Evolutionary conservation across 2,113 vertebrate species (phyloP).

Genomic region (Bubo scandiacus): DNA sequence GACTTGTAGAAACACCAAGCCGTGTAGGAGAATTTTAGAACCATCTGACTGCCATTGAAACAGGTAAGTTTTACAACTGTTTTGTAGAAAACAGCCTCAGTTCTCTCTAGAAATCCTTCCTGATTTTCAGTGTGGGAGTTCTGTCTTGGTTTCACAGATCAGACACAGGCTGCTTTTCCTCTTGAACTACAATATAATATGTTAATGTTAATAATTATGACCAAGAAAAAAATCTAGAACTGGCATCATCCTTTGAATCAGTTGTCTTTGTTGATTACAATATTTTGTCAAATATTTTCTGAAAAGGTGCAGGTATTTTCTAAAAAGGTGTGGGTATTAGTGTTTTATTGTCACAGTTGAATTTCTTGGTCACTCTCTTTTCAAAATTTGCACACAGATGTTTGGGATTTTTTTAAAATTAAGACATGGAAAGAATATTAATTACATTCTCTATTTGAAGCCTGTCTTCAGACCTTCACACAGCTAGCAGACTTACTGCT

Average conservation of each 20-base stretch:
- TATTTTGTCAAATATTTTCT: neutral
- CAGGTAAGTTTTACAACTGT: neutral
- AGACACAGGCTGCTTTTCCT: neutral
- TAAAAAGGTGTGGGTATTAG: neutral
- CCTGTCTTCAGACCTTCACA: neutral
- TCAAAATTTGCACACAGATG: neutral
- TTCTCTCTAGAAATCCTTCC: neutral
- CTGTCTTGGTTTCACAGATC: neutral
- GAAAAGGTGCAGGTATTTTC: neutral
- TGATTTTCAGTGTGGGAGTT: neutral
- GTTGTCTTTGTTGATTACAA: neutral
- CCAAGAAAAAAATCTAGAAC: neutral
- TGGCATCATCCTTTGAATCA: neutral
- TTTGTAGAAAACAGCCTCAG: neutral
- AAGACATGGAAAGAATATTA: neutral
- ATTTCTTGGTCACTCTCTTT: neutral
- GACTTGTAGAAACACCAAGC: neutral
- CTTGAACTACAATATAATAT: neutral
- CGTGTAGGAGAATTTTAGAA: neutral
- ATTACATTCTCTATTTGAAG: neutral
- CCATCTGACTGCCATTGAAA: neutral
- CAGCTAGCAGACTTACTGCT: neutral
- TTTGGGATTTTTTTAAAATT: neutral
- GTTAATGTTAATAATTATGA: neutral
- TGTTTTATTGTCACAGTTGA: neutral